Conservation (phyloP, 1,140 invertebrate species). For the Artemia franciscana region DNA sequence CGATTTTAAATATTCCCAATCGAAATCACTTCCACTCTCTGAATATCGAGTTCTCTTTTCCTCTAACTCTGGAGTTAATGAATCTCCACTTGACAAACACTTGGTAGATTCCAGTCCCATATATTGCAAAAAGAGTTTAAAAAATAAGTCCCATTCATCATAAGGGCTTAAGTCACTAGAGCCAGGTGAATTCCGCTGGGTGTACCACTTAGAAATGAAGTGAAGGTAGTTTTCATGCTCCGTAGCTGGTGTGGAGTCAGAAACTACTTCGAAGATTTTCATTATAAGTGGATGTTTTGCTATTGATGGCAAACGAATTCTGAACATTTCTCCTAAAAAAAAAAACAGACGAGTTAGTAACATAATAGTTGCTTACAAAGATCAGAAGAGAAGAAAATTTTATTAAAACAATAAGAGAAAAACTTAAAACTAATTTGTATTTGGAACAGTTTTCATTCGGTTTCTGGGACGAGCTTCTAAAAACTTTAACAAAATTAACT, state of each 20-base stretch:
- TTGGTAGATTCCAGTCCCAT: not conserved
- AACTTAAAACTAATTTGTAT: too few species aligned
- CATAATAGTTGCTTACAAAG: too few species aligned
- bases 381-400: too few species aligned
- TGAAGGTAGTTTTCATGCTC: not conserved
- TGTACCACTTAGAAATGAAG: not conserved
- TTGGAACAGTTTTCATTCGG: too few species aligned
- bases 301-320: not conserved
- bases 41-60: not conserved
- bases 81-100: not conserved
- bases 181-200: not conserved
- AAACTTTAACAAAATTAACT: too few species aligned
- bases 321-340: not conserved
- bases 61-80: not conserved
- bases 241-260: not conserved
- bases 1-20: not conserved
- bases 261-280: not conserved
- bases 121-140: not conserved
- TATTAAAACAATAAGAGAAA: too few species aligned
- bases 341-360: too few species aligned
- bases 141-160: not conserved
- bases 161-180: not conserved
- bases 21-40: not conserved
- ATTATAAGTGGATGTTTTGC: not conserved
- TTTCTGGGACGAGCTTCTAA: too few species aligned